These are phyloP conservation scores for Oxystoma pomonae DNA, from an alignment of 2,888 invertebrate genomes.

Conservation along the genomic window DNA sequence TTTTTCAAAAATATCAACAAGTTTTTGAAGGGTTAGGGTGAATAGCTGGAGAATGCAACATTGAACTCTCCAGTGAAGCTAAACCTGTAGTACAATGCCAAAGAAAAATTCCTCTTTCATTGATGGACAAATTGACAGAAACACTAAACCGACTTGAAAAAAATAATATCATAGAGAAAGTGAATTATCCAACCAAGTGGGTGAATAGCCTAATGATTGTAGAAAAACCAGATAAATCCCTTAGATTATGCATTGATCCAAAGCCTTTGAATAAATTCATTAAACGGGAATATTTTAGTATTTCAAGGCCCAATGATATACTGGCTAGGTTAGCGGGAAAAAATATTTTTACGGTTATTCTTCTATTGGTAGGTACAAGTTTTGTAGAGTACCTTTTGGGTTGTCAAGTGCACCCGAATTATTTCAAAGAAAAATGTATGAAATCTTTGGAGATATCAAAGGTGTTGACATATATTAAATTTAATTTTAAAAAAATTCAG, in stretches of 20 bases:
- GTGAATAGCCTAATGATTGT: conserved; percentile 13
- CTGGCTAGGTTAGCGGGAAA: conserved; percentile 14
- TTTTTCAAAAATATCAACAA: background rate
- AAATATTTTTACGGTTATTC: conserved; percentile 20
- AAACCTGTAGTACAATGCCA: background rate
- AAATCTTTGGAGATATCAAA: conserved; percentile 28
- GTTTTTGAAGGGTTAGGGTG: background rate
- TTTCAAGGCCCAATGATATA: conserved; percentile 32
- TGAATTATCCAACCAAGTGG: conserved; percentile 11
- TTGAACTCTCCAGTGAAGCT: background rate
- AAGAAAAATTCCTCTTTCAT: background rate
- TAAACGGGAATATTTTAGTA: conserved; percentile 30
- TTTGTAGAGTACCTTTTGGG: conserved; percentile 31
- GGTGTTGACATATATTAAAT: conserved; percentile 28
- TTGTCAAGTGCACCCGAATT: conserved; percentile 27
- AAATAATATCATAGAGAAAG: conserved; percentile 12
- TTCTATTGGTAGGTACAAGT: conserved; percentile 27
- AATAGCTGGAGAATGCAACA: background rate
- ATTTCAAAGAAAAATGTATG: conserved; percentile 25
- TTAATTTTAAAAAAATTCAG: conserved; percentile 28
- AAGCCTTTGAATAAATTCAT: conserved; percentile 28
- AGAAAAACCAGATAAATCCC: conserved; percentile 12
- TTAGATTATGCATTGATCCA: conserved; percentile 36
- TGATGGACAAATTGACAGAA: background rate
- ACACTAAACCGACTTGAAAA: background rate